Base-by-base conservation (phyloP, 2,888 invertebrate species). In the Anoncus sp. region DNA sequence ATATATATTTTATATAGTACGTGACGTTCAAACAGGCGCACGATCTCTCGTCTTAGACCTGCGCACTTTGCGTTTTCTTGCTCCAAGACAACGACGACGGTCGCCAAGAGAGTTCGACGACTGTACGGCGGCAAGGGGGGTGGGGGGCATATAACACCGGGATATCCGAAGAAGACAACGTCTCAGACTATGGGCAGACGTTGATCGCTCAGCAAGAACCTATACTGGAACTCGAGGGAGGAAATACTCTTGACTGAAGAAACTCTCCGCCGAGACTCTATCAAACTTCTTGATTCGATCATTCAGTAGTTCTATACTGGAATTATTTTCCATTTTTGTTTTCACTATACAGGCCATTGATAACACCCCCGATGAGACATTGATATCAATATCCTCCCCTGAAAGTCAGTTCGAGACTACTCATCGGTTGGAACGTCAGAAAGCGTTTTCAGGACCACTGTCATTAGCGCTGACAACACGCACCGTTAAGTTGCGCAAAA, bases 101-200 rank as follows among this genome's bases (percentile, higher is more conserved):
- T 78, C 74, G 47, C 63, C 47, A 75, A 59, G 75, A 75, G 75
- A 72, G 75, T 75, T 75, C 72, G 75, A 75, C 72, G 75, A 72
- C 67, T 72, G 75, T 47, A n/a, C n/a, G n/a, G n/a, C n/a, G n/a
- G n/a, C n/a, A n/a, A n/a, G n/a, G n/a, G n/a, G n/a, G n/a, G n/a
- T n/a, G n/a, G n/a, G 77, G 51, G 66, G 40, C 45, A 60, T 40
- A 51, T 43, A 53, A 49, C 60, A 9, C 14, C 55, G 51, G 69
- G 45, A 75, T 71, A 69, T 43, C 59, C 57, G 43, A 45, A 72
- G 75, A 66, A 67, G 63, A 72, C 20, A 49, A 55, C 43, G 63
- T 51, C 55, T 16, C 75, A 63, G 75, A 69, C 72, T 57, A 62
- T 45, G 12, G 55, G 40, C 72, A 24, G 72, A 45, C 72, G 57